Percentiles rank a stretch among this genome's conserved stretches.
Evolutionary conservation across 2,113 vertebrate species (phyloP).

Genomic region (Gavia stellata): DNA sequence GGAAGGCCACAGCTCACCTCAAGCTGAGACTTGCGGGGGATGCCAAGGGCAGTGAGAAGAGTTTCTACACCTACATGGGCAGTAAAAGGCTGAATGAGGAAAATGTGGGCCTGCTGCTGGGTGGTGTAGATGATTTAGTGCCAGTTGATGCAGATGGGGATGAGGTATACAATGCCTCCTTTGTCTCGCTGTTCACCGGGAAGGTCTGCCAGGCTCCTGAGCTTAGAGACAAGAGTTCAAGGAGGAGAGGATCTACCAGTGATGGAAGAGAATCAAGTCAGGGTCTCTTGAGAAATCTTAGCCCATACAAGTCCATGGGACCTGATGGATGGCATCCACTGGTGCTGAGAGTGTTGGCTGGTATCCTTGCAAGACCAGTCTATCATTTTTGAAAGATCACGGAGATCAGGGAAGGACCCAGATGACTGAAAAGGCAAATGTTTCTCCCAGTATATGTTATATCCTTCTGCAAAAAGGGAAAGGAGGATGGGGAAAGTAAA

Average conservation of each 20-base stretch:
- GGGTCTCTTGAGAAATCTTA: not conserved
- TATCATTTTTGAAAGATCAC: not conserved
- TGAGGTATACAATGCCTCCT: not conserved
- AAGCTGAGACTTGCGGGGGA: not conserved
- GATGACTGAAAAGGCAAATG: not conserved
- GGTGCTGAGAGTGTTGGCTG: not conserved
- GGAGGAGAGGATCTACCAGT: not conserved
- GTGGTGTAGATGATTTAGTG: not conserved
- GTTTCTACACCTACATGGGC: not conserved
- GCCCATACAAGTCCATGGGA: not conserved
- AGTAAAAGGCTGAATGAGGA: not conserved
- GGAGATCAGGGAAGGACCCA: not conserved
- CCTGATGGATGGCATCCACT: not conserved
- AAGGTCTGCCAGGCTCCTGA: not conserved
- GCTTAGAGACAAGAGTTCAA: not conserved
- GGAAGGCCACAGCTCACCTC: not conserved
- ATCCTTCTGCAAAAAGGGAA: not conserved
- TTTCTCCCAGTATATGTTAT: accelerated
- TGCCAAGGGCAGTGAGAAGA: not conserved
- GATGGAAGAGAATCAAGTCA: not conserved
- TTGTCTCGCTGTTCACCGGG: not conserved
- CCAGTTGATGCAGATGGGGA: not conserved
- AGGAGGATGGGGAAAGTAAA: not conserved
- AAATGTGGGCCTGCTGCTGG: not conserved
- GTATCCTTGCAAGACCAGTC: not conserved